Percentiles rank a stretch among this genome's conserved stretches.
Evolutionary conservation across 1,140 invertebrate species (phyloP).

Genomic region (Archegozetes longisetosus): DNA sequence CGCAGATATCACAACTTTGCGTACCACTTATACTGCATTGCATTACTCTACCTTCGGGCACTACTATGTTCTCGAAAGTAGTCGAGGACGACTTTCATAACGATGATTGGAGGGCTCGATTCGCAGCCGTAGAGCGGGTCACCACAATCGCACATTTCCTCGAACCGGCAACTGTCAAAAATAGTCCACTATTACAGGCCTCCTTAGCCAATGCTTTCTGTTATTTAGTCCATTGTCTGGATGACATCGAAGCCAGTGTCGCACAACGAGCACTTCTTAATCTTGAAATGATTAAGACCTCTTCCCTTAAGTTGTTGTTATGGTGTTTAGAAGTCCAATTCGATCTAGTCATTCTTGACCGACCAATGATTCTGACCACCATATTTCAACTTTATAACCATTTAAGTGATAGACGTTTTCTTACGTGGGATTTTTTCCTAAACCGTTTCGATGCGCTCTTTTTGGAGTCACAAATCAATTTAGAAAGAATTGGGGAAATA

Average conservation of each 20-base stretch:
- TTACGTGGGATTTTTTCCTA: constrained; percentile 96
- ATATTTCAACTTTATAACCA: constrained; percentile 87
- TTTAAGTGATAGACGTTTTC: constrained; percentile 56
- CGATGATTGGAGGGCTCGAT: constrained; percentile 69
- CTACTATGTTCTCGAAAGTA: constrained; percentile 84
- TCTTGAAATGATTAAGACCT: constrained; percentile 81
- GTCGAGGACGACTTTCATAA: constrained; percentile 85
- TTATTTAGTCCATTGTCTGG: constrained; percentile 85
- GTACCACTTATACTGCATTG: constrained; percentile 86
- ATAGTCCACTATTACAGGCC: constrained; percentile 70
- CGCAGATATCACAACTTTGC: constrained; percentile 71
- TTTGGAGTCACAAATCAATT: constrained; percentile 78
- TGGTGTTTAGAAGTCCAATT: constrained; percentile 82
- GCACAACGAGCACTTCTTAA: constrained; percentile 82
- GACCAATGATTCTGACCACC: constrained; percentile 91
- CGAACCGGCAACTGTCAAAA: constrained; percentile 66
- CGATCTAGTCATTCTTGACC: constrained; percentile 82
- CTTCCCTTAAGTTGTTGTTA: constrained; percentile 39
- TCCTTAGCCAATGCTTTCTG: constrained; percentile 90
- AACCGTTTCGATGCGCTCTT: constrained; percentile 91
- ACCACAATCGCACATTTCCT: constrained; percentile 81
- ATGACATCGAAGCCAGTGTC: constrained; percentile 85
- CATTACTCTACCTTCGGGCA: constrained; percentile 74
- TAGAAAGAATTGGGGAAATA: constrained; percentile 58
- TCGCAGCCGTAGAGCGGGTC: constrained; percentile 82